A percentile compares a stretch with the other conserved stretches of the same genome.
Conservation (phyloP, 2,113 vertebrate genomes). For the Raja brachyura region DNA sequence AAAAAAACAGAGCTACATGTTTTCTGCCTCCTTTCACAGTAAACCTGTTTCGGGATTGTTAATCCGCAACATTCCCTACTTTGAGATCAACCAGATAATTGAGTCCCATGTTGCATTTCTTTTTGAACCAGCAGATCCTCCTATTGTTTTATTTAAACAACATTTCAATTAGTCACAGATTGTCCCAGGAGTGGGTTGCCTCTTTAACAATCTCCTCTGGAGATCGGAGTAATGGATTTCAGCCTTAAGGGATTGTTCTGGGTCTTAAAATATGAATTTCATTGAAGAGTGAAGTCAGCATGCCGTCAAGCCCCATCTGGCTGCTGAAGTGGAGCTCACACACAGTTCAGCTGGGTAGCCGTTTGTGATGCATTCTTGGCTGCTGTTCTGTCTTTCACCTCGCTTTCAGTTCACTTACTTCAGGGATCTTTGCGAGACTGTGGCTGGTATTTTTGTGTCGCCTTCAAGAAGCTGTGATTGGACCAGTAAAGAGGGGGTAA, state of each 20-base stretch:
- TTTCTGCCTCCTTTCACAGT: not conserved
- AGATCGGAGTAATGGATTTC: constrained; percentile 50
- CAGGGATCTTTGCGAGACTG: not conserved
- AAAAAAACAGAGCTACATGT: not conserved
- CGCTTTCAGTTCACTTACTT: not conserved
- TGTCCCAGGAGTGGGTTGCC: constrained; percentile 38
- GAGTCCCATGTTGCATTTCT: not conserved
- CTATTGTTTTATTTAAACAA: constrained; percentile 31
- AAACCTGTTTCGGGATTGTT: not conserved
- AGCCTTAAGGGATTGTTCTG: constrained; percentile 47
- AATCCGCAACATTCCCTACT: not conserved
- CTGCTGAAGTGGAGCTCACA: constrained; percentile 39
- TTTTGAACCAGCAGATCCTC: constrained; percentile 1
- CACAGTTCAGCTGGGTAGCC: not conserved
- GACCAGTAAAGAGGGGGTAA: constrained; percentile 38
- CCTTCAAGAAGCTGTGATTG: constrained; percentile 14
- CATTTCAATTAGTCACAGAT: constrained; percentile 42
- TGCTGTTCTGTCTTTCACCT: not conserved
- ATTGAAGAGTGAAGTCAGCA: constrained; percentile 42
- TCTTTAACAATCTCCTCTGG: constrained; percentile 42
- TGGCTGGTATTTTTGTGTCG: too few species aligned
- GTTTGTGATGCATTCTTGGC: constrained; percentile 1
- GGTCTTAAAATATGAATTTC: constrained; percentile 56
- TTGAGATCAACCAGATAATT: constrained; percentile 26
- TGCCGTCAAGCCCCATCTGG: constrained; percentile 40